Evolutionary conservation across 2,797 vertebrate species (phyloP).

Genomic region (Agapornis canus): DNA sequence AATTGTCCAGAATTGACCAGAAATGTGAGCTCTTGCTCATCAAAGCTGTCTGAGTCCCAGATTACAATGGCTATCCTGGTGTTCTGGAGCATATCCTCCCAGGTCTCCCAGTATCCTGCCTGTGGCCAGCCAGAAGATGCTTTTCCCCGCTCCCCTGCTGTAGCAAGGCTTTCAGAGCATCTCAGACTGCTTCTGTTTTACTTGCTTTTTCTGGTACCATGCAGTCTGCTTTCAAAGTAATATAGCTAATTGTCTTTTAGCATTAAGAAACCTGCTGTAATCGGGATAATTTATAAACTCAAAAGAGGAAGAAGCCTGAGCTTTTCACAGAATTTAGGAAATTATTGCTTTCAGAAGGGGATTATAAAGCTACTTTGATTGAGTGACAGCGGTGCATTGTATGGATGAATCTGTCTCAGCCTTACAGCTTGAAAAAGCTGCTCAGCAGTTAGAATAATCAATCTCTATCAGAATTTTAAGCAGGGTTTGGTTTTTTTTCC

Average conservation of each 20-base stretch:
- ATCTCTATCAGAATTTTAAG: conserved; percentile 35
- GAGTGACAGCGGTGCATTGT: conserved; percentile 58
- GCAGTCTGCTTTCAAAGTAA: conserved; percentile 32
- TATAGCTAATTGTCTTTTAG: conserved; percentile 64
- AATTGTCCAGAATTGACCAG: background rate
- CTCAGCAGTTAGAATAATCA: conserved; percentile 33
- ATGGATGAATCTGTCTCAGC: conserved; percentile 33
- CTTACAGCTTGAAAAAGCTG: conserved; percentile 14
- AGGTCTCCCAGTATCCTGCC: background rate
- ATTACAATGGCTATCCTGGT: background rate
- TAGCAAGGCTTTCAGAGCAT: conserved; percentile 18
- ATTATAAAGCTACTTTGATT: conserved; percentile 55
- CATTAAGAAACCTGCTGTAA: background rate
- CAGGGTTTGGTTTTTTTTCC: background rate
- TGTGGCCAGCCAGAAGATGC: background rate
- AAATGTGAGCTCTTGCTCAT: background rate
- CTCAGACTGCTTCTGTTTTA: conserved; percentile 59
- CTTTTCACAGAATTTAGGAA: conserved; percentile 66
- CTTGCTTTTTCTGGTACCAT: conserved; percentile 31
- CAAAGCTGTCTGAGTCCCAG: background rate
- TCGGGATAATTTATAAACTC: conserved; percentile 43
- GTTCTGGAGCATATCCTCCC: background rate
- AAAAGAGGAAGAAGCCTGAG: conserved; percentile 13
- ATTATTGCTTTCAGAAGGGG: conserved; percentile 59
- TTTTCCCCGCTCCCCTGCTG: background rate